Conservation (phyloP, 2,888 invertebrate genomes). For the Steinernema scapterisci region DNA sequence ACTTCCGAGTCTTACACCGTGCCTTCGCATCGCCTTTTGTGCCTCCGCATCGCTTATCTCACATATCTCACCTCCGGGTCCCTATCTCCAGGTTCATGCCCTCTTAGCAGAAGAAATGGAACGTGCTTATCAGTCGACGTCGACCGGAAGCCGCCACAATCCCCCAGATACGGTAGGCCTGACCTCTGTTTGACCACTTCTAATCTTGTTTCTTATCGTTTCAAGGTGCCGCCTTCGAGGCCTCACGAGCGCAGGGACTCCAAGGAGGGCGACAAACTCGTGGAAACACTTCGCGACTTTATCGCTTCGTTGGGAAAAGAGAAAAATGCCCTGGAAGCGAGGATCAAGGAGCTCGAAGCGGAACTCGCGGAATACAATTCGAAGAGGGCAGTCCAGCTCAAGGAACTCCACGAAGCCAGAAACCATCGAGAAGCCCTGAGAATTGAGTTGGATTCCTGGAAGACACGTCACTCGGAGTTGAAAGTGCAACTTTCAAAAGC, state of each 20-base stretch:
- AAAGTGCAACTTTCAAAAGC: not conserved
- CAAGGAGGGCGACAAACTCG: not conserved
- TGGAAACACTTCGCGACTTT: not conserved
- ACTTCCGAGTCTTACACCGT: too few relatives aligned
- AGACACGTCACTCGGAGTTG: not conserved
- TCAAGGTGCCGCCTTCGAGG: not conserved
- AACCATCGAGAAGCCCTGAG: conserved; percentile 1
- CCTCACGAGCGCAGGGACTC: not conserved
- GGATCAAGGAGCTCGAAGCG: not conserved
- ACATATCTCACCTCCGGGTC: too few relatives aligned
- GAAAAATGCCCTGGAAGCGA: not conserved
- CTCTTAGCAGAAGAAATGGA: not conserved
- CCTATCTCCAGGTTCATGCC: not conserved
- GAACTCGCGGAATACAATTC: not conserved
- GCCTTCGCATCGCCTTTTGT: too few relatives aligned
- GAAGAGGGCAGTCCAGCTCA: not conserved
- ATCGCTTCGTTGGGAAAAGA: not conserved
- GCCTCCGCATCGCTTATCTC: too few relatives aligned
- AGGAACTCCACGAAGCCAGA: not conserved
- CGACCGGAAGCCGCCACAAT: conserved; percentile 6
- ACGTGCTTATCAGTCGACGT: not conserved
- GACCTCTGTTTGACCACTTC: not conserved
- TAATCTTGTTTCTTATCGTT: conserved; percentile 13
- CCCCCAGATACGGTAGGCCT: conserved; percentile 14
- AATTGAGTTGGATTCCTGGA: not conserved